These are phyloP conservation scores for Amazonetta brasiliensis DNA, from an alignment of 2,797 vertebrate species.

Conservation along the genomic window DNA sequence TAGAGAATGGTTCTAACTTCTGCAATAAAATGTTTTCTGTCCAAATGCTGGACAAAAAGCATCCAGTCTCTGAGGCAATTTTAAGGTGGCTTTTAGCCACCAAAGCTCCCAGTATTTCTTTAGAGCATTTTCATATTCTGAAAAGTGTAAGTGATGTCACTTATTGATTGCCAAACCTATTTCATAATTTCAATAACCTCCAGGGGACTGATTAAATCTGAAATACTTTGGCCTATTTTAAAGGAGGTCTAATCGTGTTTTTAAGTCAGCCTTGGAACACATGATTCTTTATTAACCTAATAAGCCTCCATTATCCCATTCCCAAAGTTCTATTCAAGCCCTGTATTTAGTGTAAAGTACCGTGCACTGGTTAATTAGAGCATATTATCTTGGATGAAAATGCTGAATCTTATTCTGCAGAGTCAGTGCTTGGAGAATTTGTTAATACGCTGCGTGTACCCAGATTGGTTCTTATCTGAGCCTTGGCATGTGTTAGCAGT, in stretches of 20 bases:
- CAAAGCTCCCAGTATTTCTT: constrained; percentile 11
- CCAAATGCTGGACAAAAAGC: not conserved
- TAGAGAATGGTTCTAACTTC: not conserved
- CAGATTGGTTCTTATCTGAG: constrained; percentile 68
- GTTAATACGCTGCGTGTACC: constrained; percentile 46
- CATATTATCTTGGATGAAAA: constrained; percentile 72
- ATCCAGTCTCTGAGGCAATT: not conserved
- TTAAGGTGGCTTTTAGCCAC: constrained; percentile 29
- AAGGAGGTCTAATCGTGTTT: constrained; percentile 68
- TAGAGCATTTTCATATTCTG: constrained; percentile 42
- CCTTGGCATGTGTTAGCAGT: constrained; percentile 62
- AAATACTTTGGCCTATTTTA: constrained; percentile 63
- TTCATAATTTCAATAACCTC: constrained; percentile 67
- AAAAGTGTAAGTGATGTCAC: constrained; percentile 31
- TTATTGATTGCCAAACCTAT: constrained; percentile 50
- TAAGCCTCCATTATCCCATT: constrained; percentile 76
- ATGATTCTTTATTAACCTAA: constrained; percentile 77
- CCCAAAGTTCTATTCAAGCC: constrained; percentile 68
- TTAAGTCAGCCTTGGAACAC: constrained; percentile 72
- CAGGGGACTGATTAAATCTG: constrained; percentile 61
- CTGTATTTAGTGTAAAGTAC: constrained; percentile 68
- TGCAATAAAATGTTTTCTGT: constrained; percentile 5
- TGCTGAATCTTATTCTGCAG: constrained; percentile 69
- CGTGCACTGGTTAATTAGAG: constrained; percentile 70
- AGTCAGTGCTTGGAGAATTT: constrained; percentile 69